phyloP scores from a whole-genome alignment of 2,797 vertebrate genomes.

The Clarias laeviceps region DNA sequence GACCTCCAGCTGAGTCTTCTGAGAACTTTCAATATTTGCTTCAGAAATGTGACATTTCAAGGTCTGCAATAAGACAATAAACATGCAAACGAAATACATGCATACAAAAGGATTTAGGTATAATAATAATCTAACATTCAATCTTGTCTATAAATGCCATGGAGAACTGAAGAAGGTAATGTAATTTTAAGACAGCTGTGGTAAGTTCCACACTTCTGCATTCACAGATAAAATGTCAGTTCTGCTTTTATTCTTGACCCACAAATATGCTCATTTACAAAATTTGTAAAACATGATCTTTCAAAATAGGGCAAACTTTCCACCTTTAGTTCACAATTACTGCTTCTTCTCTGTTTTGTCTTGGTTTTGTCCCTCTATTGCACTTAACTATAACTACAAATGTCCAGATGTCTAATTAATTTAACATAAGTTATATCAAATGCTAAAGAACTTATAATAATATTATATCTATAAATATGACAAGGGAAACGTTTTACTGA shows the following conservation, averaged over 20 bases:
- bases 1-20: constrained; percentile 45
- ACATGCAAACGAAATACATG: background rate
- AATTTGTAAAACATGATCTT: constrained; percentile 11
- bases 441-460: background rate
- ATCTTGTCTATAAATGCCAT: constrained; percentile 13
- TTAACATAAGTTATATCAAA: background rate
- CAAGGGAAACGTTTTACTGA: constrained; percentile 31
- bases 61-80: constrained; percentile 30
- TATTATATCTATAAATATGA: background rate
- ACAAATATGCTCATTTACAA: constrained; percentile 23
- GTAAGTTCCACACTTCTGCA: constrained; percentile 31
- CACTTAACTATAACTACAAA: background rate
- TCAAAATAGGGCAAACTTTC: constrained; percentile 13
- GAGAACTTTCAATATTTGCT: constrained; percentile 33
- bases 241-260: constrained; percentile 49
- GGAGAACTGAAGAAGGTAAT: constrained; percentile 34
- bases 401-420: background rate
- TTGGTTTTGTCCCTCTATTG: background rate
- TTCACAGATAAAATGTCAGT: constrained; percentile 35
- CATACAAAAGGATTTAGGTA: background rate
- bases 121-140: background rate
- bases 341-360: background rate
- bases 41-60: constrained; percentile 33
- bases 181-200: constrained; percentile 23
- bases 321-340: background rate